Base-by-base conservation (phyloP, 2,888 invertebrate genomes). In the Drosophila helvetica region DNA sequence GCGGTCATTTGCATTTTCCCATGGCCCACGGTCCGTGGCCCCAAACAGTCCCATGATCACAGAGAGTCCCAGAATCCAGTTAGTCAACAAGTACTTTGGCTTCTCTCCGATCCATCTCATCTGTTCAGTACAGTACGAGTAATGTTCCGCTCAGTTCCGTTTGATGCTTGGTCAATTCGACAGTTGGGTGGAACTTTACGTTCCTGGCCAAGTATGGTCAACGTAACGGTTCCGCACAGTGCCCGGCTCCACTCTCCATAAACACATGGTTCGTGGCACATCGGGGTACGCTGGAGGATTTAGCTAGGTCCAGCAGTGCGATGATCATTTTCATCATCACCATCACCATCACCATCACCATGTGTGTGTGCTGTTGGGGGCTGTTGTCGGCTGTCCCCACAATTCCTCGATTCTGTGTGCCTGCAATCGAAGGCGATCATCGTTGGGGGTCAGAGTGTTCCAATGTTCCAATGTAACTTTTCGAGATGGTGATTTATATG, bases 1-100 rank as follows among this genome's bases (percentile, higher is more conserved):
- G 50, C n/a, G n/a, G 25, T 51, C 58, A 82, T 82, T 82, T 82
- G 82, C 82, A 84, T 82, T 81, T 83, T 83, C 74, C 76, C 79
- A 73, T 48, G 50, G 59, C 61, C 61, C 64, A 64, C 65, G 67
- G 50, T 7, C 53, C 30, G 54, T 58, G 53, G 19, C 19, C 7
- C 15, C 38, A 56, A 12, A 33, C 33, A 38, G 38, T 15, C n/a
- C 15, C 38, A 38, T 38, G 38, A n/a, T 38, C 38, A n/a, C n/a
- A n/a, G 33, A 42, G 43, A 58, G 33, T 57, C 48, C 17, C 27
- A 57, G 51, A 30, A 63, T 71, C 54, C 72, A 62, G 70, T 68
- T 70, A 56, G 47, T 59, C 51, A 58, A 46, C 61, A 57, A 66
- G 72, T 66, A 71, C 66, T 59, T 53, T 51, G 47, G 45, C 17